phyloP scores from a whole-genome alignment of 2,113 vertebrate genomes.

The Melanostigma gelatinosum region DNA sequence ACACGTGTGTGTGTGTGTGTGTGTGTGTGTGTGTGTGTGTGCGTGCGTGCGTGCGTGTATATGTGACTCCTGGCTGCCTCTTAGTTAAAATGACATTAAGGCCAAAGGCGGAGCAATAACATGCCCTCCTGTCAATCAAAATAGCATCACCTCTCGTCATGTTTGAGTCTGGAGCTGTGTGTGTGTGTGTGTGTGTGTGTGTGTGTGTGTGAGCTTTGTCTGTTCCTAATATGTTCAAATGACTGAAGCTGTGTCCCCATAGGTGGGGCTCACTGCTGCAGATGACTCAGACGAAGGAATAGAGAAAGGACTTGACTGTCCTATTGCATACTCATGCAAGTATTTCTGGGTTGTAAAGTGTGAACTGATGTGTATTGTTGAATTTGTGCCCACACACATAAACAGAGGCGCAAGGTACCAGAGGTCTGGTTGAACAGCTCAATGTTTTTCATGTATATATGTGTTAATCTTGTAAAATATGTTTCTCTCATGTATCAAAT shows the following conservation, averaged over 20 bases:
- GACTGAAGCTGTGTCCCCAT: conserved; percentile 8
- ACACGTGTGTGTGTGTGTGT: conserved; percentile 16
- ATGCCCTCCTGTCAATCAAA: conserved; percentile 50
- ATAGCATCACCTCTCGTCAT: conserved; percentile 29
- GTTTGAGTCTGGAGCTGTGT: not conserved
- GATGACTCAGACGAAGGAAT: conserved; percentile 11
- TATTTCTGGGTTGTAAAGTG: not conserved
- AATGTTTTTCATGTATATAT: not conserved
- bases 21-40: conserved; percentile 5
- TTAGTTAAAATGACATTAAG: conserved; percentile 44
- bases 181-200: not conserved
- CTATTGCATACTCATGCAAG: not conserved
- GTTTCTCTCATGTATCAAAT: not conserved
- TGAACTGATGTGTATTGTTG: not conserved
- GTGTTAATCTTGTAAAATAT: not conserved
- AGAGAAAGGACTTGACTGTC: not conserved
- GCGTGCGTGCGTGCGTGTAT: conserved; percentile 23
- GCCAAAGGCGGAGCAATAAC: conserved; percentile 46
- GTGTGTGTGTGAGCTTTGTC: conserved; percentile 4
- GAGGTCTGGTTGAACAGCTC: not conserved
- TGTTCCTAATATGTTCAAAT: conserved; percentile 20
- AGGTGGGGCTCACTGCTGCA: conserved; percentile 25
- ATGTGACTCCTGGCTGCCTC: conserved; percentile 37
- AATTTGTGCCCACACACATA: not conserved
- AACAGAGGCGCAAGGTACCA: not conserved